A percentile compares a stretch with the other conserved stretches of the same genome.
These are phyloP conservation scores for Erpetoichthys calabaricus DNA, from an alignment of 2,797 vertebrate genomes.

Conservation along the genomic window DNA sequence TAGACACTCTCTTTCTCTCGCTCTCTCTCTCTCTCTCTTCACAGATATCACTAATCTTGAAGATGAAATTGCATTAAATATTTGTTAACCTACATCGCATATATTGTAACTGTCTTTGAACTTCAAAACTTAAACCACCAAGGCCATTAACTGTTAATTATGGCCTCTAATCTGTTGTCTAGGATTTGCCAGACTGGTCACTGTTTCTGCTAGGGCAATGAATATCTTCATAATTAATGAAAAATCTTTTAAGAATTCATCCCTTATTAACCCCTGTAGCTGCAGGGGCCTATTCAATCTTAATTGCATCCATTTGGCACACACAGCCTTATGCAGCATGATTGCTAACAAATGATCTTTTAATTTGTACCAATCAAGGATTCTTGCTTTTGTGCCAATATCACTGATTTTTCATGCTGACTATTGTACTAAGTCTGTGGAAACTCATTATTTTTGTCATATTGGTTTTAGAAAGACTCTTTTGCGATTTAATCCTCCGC, in stretches of 20 bases:
- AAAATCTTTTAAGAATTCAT: conserved; percentile 56
- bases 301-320: conserved; percentile 69
- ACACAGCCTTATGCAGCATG: conserved; percentile 55
- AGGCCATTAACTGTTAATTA: conserved; percentile 4
- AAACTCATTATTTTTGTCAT: conserved; percentile 6
- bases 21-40: not conserved
- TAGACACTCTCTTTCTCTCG: not conserved
- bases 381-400: conserved; percentile 59
- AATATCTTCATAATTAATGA: conserved; percentile 66
- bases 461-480: not conserved
- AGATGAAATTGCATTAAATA: conserved; percentile 4
- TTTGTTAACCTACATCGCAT: conserved; percentile 4
- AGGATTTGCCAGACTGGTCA: conserved; percentile 51
- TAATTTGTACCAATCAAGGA: conserved; percentile 60
- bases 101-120: not conserved
- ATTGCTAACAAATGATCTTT: conserved; percentile 64
- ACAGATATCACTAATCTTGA: not conserved
- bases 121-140: conserved; percentile 6
- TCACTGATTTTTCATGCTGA: conserved; percentile 61
- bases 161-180: conserved; percentile 12
- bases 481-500: not conserved
- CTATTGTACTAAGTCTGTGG: conserved; percentile 9
- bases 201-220: conserved; percentile 55
- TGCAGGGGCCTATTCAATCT: conserved; percentile 66
- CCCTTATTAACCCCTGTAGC: conserved; percentile 64